Percentiles rank a stretch among this genome's conserved stretches.
Conservation (phyloP, 2,113 vertebrate genomes). For the Oryctolagus cuniculus region mOryCun1.1 NC_091449.1:16556501-16557000, state of each 20-base stretch:
- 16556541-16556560: too few relatives aligned
- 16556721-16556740: background rate
- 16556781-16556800: background rate
- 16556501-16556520: too few relatives aligned
- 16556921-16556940: background rate
- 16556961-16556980: background rate
- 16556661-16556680: background rate
- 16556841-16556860: background rate
- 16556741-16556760: background rate
- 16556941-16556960: background rate
- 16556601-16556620: too few relatives aligned
- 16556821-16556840: background rate
- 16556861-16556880: constrained; percentile 19
- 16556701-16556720: background rate
- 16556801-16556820: background rate
- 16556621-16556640: too few relatives aligned
- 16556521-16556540: too few relatives aligned
- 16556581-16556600: too few relatives aligned
- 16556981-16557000: background rate
- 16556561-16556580: too few relatives aligned
- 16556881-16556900: background rate
- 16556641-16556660: background rate
- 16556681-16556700: background rate
- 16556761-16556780: background rate
- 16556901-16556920: background rate